A percentile compares a stretch with the other conserved stretches of the same genome.
phyloP scores from a whole-genome alignment of 2,797 vertebrate species.

The Perodicticus potto region DNA sequence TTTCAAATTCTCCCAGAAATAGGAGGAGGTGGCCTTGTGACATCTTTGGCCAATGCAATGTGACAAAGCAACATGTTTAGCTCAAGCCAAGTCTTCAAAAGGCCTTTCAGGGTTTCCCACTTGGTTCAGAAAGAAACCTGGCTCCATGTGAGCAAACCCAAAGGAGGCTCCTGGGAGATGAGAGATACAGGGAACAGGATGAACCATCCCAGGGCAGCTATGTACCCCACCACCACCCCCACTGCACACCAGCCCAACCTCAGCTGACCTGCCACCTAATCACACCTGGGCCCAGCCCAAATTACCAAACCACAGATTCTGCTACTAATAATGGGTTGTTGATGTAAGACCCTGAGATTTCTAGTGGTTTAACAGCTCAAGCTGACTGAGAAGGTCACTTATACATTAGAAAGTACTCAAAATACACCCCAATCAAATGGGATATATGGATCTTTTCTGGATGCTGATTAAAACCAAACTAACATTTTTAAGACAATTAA shows the following conservation, averaged over 20 bases:
- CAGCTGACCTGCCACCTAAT: not conserved
- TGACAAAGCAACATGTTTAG: not conserved
- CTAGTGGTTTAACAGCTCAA: not conserved
- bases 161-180: not conserved
- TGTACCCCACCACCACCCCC: fast-evolving
- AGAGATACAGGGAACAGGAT: not conserved
- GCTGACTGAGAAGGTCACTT: not conserved
- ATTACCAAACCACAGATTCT: not conserved
- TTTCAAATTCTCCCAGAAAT: not conserved
- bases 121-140: not conserved
- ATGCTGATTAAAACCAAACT: not conserved
- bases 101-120: not conserved
- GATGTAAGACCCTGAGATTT: not conserved
- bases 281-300: not conserved
- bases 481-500: not conserved
- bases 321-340: not conserved
- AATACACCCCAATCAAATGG: not conserved
- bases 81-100: not conserved
- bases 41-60: not conserved
- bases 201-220: not conserved
- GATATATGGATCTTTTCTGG: not conserved
- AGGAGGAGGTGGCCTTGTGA: not conserved
- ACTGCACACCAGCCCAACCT: not conserved
- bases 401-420: not conserved
- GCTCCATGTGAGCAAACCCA: not conserved